phyloP scores from a whole-genome alignment of 2,888 invertebrate species.

The Caenorhabditis zanzibari region DNA sequence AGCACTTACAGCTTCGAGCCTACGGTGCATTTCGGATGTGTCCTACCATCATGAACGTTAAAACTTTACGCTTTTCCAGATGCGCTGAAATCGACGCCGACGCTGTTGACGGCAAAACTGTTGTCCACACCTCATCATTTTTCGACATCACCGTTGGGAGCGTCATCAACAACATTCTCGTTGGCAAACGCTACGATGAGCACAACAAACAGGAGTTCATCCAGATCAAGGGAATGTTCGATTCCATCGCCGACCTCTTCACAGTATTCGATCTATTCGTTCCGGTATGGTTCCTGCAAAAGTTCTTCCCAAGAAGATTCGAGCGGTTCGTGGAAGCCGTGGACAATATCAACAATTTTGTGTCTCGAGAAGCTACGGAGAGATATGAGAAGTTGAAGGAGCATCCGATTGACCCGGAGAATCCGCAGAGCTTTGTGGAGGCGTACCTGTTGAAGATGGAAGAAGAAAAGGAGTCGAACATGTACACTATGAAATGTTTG shows the following conservation, averaged over 20 bases:
- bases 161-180: conserved; percentile 49
- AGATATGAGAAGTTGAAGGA: conserved; percentile 7
- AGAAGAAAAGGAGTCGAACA: conserved; percentile 23
- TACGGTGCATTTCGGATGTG: no score
- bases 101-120: conserved; percentile 17
- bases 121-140: conserved; percentile 28
- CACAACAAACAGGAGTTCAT: conserved; percentile 36
- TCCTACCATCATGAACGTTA: no score
- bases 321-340: not conserved
- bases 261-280: conserved; percentile 33
- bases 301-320: conserved; percentile 29
- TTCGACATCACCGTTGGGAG: conserved; percentile 59
- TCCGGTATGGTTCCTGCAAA: conserved; percentile 38
- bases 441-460: conserved; percentile 64
- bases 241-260: conserved; percentile 5
- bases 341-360: conserved; percentile 7
- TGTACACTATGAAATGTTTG: conserved; percentile 42
- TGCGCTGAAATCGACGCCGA: conserved; percentile 43
- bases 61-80: no score
- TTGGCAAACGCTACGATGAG: conserved; percentile 50
- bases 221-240: conserved; percentile 14
- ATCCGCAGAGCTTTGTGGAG: conserved; percentile 66
- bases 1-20: no score
- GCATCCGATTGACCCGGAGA: conserved; percentile 26
- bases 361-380: conserved; percentile 27